A percentile compares a stretch with the other conserved stretches of the same genome.
These are phyloP conservation scores for Acanthopleura granulata DNA, from an alignment of 2,888 invertebrate species.

Conservation along the genomic window DNA sequence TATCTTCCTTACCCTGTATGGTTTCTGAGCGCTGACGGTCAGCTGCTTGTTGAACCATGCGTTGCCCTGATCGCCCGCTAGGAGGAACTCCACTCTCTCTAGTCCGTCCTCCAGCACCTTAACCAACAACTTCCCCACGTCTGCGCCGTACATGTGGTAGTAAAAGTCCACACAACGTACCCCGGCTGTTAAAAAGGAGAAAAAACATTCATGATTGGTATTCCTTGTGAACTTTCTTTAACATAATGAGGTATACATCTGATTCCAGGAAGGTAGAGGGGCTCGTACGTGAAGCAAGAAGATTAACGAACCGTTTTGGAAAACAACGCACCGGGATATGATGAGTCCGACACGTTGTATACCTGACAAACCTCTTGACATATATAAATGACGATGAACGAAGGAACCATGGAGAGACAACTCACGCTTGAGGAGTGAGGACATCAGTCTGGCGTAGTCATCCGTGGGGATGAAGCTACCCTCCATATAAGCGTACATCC, in stretches of 20 bases:
- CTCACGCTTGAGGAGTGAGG: neutral
- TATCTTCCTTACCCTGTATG: neutral
- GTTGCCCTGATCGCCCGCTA: neutral
- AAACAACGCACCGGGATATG: no score
- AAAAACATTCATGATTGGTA: no score
- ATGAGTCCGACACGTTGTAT: no score
- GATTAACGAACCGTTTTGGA: no score
- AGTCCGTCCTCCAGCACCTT: neutral
- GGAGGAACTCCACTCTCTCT: neutral
- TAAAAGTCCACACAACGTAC: neutral
- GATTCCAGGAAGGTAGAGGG: no score
- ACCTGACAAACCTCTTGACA: no score
- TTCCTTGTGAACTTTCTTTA: no score
- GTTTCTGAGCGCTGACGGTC: neutral
- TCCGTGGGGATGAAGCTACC: neutral
- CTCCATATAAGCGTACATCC: conserved; percentile 1
- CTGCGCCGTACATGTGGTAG: conserved; percentile 9
- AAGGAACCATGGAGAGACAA: neutral
- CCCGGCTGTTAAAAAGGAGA: neutral
- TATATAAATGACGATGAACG: neutral
- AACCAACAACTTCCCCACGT: neutral
- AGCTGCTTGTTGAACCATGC: neutral
- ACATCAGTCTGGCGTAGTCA: conserved; percentile 5
- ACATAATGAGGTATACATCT: no score
- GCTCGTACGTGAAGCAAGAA: no score